Base-by-base conservation (phyloP, 2,113 vertebrate genomes). In the Falcunculus frontatus region DNA sequence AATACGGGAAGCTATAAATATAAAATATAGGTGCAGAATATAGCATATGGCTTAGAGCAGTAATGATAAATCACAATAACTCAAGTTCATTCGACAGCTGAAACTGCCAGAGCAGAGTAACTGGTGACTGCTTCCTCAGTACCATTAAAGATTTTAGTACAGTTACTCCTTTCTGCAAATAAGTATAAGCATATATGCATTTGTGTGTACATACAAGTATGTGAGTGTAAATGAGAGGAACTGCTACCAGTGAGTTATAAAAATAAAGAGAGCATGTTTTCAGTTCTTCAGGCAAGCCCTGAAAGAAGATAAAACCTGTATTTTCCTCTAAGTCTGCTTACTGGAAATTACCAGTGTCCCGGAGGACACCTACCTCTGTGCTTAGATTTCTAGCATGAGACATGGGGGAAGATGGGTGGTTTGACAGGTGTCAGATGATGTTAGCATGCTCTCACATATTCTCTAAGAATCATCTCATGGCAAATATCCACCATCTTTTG, bases 31-130 rank as follows among this genome's bases (percentile, higher is more conserved):
- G 62, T 55, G 60, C 53, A 82, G 84, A 86, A 90, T 82, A 87
- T 30, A 70, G 87, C 75, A 77, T 73, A 89, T 70, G 64, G 75
- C 70, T 92, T 92, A 90, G 90, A 94, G 90, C 20, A 79, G 72
- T 69, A 84, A 77, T 53, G 52, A 96, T 91, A 93, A 92, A 79
- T 96, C 89, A 81, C 78, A 92, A 82, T 93, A 93, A 96, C 32
- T 91, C 80, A 95, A 90, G 42, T 88, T 82, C 81, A 87, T 72
- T 62, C 26, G 56, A 88, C 70, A 95, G 84, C 64, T 94, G 85
- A 96, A 95, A 78, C 68, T 91, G 65, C 63, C 78, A 82, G 93
- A 92, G 62, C n/a, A 46, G 52, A 90, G 80, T 79, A 96, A 70
- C 88, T 94, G 76, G 91, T 95, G 90, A 76, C 81, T 91, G 78